Evolutionary conservation across 2,888 invertebrate species (phyloP).

Genomic region (Drepana falcataria): DNA sequence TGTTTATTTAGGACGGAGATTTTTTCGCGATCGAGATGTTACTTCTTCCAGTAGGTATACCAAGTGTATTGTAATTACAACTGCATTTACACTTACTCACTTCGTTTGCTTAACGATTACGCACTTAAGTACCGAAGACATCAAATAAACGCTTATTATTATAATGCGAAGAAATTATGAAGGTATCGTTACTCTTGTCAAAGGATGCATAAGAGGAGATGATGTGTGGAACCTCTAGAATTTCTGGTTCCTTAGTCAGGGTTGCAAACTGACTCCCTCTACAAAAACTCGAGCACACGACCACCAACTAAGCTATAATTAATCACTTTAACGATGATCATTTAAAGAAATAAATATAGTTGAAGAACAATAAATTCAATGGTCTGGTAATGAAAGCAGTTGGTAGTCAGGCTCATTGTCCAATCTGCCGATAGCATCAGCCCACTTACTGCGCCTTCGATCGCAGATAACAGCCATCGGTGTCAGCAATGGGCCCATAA

Average conservation of each 20-base stretch:
- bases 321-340: too few relatives aligned
- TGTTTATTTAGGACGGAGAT: constrained; percentile 40
- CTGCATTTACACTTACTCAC: background rate
- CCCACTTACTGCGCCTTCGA: constrained; percentile 20
- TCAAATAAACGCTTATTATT: too few relatives aligned
- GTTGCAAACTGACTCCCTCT: too few relatives aligned
- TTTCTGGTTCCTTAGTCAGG: too few relatives aligned
- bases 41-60: background rate
- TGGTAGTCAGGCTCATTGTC: constrained; percentile 30
- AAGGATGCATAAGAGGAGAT: too few relatives aligned
- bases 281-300: too few relatives aligned
- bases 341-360: constrained; percentile 5
- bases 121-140: too few relatives aligned
- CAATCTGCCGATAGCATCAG: constrained; percentile 30
- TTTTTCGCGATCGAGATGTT: background rate
- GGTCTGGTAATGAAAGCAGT: constrained; percentile 19
- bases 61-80: background rate
- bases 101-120: too few relatives aligned
- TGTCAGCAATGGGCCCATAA: constrained; percentile 25
- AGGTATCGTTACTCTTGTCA: too few relatives aligned
- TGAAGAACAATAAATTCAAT: constrained; percentile 20
- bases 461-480: constrained; percentile 24
- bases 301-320: too few relatives aligned
- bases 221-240: too few relatives aligned
- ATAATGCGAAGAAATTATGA: too few relatives aligned